phyloP scores from a whole-genome alignment of 2,888 invertebrate species.

The Thereva unica region DNA sequence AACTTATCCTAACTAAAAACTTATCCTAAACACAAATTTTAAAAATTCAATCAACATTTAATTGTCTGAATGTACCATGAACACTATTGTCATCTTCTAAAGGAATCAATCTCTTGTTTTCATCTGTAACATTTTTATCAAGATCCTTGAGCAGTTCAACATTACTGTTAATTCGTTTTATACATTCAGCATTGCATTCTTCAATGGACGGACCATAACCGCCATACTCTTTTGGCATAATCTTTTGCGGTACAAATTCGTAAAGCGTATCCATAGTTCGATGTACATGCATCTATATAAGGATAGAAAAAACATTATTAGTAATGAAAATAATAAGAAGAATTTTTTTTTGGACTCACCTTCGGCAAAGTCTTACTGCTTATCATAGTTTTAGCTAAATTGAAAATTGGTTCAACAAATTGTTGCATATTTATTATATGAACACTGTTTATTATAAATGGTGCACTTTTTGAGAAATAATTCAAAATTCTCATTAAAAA shows the following conservation, averaged over 20 bases:
- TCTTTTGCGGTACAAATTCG: constrained; percentile 62
- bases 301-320: too few species aligned
- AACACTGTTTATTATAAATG: constrained; percentile 63
- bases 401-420: constrained; percentile 64
- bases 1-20: too few species aligned
- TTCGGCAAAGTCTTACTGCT: constrained; percentile 65
- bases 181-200: too few species aligned
- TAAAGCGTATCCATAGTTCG: constrained; percentile 63
- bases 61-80: constrained; percentile 50
- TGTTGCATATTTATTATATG: constrained; percentile 65
- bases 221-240: constrained; percentile 69
- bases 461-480: constrained; percentile 64
- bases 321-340: too few species aligned
- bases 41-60: constrained; percentile 44
- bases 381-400: constrained; percentile 64
- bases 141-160: too few species aligned
- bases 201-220: constrained; percentile 58
- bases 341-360: constrained; percentile 52
- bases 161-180: too few species aligned
- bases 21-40: too few species aligned
- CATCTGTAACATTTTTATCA: too few species aligned
- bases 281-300: constrained; percentile 62
- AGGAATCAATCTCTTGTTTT: too few species aligned
- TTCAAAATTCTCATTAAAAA: constrained; percentile 64
- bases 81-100: constrained; percentile 44